Conservation (phyloP, 2,888 invertebrate genomes). For the Siphlonurus alternatus region DNA sequence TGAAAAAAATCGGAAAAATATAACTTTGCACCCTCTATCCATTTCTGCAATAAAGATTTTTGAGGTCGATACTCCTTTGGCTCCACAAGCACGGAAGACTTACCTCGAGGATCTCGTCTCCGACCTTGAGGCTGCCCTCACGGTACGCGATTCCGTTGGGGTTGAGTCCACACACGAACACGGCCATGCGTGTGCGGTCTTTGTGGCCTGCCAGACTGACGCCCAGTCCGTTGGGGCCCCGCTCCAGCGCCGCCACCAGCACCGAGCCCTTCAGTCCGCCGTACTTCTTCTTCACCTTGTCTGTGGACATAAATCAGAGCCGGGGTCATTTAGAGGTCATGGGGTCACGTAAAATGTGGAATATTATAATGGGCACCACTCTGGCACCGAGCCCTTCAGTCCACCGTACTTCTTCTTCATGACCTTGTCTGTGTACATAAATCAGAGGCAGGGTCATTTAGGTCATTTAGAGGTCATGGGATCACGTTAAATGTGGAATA, state of each 20-base stretch:
- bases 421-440: conserved; percentile 60
- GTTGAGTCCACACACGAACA: conserved; percentile 90
- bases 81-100: no score
- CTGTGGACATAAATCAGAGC: conserved; percentile 32
- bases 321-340: no score
- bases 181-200: conserved; percentile 88
- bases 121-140: conserved; percentile 61
- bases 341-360: no score
- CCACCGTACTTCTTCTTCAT: conserved; percentile 79
- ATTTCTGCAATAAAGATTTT: no score
- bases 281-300: conserved; percentile 88
- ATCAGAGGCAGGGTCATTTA: no score
- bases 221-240: conserved; percentile 63
- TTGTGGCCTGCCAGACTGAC: conserved; percentile 87
- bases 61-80: no score
- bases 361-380: no score
- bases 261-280: conserved; percentile 51
- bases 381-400: conserved; percentile 47
- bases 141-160: conserved; percentile 66
- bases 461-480: no score
- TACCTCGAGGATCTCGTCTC: conserved; percentile 92
- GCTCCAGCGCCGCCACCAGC: conserved; percentile 57
- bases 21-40: no score
- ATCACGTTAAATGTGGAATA: no score
- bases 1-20: no score